Percentiles rank a stretch among this genome's conserved stretches.
Conservation (phyloP, 2,888 invertebrate species). For the Stomorhina lunata region DNA sequence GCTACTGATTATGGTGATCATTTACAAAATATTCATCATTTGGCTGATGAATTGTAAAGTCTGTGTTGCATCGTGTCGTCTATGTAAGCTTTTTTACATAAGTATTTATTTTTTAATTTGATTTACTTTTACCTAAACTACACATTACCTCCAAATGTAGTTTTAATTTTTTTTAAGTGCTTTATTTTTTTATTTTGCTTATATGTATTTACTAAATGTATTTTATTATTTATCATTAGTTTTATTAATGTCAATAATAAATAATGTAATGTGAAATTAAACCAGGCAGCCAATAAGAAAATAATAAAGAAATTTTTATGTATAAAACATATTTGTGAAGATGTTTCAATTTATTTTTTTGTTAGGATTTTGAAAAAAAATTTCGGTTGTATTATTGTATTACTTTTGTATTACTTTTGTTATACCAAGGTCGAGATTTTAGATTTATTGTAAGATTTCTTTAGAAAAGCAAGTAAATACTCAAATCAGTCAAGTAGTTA, state of each 20-base stretch:
- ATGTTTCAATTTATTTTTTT: neutral
- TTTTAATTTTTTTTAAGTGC: constrained; percentile 33
- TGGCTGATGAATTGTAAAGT: constrained; percentile 89
- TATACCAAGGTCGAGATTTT: too few relatives aligned
- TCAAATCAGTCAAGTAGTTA: too few relatives aligned
- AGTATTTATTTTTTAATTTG: constrained; percentile 26
- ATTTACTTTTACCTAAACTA: constrained; percentile 28
- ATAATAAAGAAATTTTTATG: neutral
- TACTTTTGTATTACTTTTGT: too few relatives aligned
- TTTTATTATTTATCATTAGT: constrained; percentile 16
- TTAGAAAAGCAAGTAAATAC: too few relatives aligned
- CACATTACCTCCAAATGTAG: constrained; percentile 49
- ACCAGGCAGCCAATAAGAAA: neutral
- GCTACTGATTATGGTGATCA: constrained; percentile 94
- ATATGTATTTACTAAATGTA: constrained; percentile 20
- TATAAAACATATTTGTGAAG: neutral
- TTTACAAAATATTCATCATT: constrained; percentile 89
- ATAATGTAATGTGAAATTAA: neutral
- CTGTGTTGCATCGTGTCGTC: neutral
- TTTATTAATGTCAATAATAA: neutral
- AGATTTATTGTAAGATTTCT: too few relatives aligned
- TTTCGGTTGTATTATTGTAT: neutral
- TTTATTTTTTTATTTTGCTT: constrained; percentile 23
- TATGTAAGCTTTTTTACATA: constrained; percentile 42
- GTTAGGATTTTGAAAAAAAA: neutral